A percentile compares a stretch with the other conserved stretches of the same genome.
These are phyloP conservation scores for Ascidia mentula DNA, from an alignment of 23 tunicate genomes.

Conservation along the genomic window DNA sequence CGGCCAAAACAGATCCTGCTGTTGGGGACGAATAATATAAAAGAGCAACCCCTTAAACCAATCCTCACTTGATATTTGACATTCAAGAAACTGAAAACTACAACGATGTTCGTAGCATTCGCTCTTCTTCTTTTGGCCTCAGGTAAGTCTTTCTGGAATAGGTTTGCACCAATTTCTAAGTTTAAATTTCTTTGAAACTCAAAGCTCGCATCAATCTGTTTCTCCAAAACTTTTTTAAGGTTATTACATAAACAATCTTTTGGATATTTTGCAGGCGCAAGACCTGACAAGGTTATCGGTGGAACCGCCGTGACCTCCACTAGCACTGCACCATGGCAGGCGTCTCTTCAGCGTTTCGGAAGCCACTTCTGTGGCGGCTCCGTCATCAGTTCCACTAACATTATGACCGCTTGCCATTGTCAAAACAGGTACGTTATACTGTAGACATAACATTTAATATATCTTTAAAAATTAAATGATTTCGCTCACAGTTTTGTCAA, in stretches of 20 bases:
- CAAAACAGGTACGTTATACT: slow-evolving; percentile 11
- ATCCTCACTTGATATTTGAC: too few relatives aligned
- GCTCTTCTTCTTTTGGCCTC: background rate
- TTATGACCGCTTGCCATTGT: slow-evolving; percentile 54
- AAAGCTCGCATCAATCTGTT: too few relatives aligned
- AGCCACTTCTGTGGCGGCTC: slow-evolving; percentile 57
- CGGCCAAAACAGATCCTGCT: too few relatives aligned
- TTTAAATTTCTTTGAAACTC: background rate
- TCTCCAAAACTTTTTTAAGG: background rate
- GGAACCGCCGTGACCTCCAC: slow-evolving; percentile 39
- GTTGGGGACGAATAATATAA: too few relatives aligned
- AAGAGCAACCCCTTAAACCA: too few relatives aligned
- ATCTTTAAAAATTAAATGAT: too few relatives aligned
- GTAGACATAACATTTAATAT: too few relatives aligned
- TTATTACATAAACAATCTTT: too few relatives aligned
- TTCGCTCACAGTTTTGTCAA: too few relatives aligned
- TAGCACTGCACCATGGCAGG: slow-evolving; percentile 45
- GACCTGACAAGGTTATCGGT: slow-evolving; percentile 27
- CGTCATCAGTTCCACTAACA: slow-evolving; percentile 23
- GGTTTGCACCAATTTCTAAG: too few relatives aligned
- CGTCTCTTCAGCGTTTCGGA: slow-evolving; percentile 38
- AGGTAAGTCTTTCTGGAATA: slow-evolving; percentile 7
- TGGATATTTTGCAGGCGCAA: background rate
- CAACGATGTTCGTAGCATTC: background rate
- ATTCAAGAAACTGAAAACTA: too few relatives aligned